A percentile compares a stretch with the other conserved stretches of the same genome.
Conservation (phyloP, 2,113 vertebrate genomes). For the Pomatostomus ruficeps region DNA sequence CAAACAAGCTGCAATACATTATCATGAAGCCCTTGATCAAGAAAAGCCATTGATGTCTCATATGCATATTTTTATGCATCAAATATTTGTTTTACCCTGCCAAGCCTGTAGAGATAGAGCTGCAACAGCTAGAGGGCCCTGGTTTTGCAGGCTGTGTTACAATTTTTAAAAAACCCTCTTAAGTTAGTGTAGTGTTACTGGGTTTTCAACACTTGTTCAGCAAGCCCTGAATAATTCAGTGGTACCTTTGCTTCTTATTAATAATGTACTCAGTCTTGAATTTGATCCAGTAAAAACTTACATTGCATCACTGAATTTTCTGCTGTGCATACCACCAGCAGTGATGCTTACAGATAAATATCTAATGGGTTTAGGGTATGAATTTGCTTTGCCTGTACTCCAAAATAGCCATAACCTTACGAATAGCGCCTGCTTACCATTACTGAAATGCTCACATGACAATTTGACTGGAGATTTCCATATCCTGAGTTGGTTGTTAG, state of each 20-base stretch:
- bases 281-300: not conserved
- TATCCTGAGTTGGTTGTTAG: fast-evolving
- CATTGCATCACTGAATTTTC: not conserved
- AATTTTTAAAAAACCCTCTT: not conserved
- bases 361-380: not conserved
- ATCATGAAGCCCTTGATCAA: not conserved
- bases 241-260: not conserved
- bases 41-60: not conserved
- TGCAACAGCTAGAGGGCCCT: not conserved
- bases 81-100: not conserved
- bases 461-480: not conserved
- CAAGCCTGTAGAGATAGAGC: not conserved
- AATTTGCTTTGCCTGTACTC: not conserved
- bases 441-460: not conserved
- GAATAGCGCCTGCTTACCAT: not conserved
- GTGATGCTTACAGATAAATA: not conserved
- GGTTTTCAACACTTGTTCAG: not conserved
- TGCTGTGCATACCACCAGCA: not conserved
- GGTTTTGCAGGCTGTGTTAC: not conserved
- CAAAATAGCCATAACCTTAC: fast-evolving
- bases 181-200: not conserved
- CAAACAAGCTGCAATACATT: not conserved
- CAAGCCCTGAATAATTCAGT: conserved; percentile 3
- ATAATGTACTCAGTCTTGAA: not conserved
- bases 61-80: not conserved